These are phyloP conservation scores for Yponomeuta malinellus DNA, from an alignment of 2,888 invertebrate genomes.

Conservation along the genomic window DNA sequence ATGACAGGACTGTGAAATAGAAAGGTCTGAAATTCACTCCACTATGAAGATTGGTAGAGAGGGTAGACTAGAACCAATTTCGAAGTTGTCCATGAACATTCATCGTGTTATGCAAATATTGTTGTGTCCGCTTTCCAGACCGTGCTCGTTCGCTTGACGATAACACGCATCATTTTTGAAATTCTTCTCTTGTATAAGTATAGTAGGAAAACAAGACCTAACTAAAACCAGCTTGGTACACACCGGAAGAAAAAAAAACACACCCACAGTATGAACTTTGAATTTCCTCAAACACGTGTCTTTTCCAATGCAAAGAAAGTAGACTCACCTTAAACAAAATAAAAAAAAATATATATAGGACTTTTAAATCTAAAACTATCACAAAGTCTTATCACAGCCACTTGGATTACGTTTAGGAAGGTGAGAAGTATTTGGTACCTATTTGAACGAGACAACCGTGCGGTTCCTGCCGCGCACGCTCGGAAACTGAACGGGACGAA, in stretches of 20 bases:
- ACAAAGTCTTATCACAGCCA: conserved; percentile 16
- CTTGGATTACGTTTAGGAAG: neutral
- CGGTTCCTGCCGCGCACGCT: conserved; percentile 43
- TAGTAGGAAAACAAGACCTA: neutral
- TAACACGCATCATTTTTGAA: neutral
- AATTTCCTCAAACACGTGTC: conserved; percentile 10
- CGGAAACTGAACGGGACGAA: conserved; percentile 43
- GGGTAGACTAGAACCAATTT: no score
- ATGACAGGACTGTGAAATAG: no score
- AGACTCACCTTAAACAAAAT: conserved; percentile 4
- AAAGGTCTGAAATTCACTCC: no score
- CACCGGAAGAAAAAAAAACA: neutral
- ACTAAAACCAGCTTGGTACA: conserved; percentile 1
- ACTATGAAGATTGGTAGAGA: no score
- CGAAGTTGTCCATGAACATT: no score
- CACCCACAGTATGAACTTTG: conserved; percentile 11
- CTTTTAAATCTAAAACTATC: conserved; percentile 11
- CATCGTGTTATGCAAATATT: neutral
- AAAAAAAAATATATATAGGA: neutral
- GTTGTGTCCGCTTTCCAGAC: neutral
- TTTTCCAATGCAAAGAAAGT: neutral
- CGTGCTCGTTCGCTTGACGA: neutral
- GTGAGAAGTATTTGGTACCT: neutral
- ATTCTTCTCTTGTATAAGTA: neutral
- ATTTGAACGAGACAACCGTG: conserved; percentile 27